Base-by-base conservation (phyloP, 2,888 invertebrate genomes). In the Aelia acuminata region DNA sequence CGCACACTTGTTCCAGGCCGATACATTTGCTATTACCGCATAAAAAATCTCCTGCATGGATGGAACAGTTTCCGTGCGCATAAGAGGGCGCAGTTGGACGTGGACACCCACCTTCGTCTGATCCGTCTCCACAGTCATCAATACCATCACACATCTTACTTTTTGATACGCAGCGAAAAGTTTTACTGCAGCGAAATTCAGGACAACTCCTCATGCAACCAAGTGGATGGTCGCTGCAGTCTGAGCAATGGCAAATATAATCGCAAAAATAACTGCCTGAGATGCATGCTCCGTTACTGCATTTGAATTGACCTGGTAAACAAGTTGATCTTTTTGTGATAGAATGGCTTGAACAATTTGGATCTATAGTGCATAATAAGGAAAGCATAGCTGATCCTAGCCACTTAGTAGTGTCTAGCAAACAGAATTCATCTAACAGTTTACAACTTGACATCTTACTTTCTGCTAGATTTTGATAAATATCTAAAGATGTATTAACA, bases 101-200 rank as follows among this genome's bases (percentile, higher is more conserved):
- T 26, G 31, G 18, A 39, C 85, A 85, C 1, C 35, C 15, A 13
- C 8, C 31, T 70, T 87, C 87, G 48, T 87, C 87, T 35, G 87
- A 87, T 10, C 48, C 48, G 20, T 87, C 87, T 7, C 87, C 70
- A n/a, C 87, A 87, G 4, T 87, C 87, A 10, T 87, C 87, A 43
- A 47, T 22, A 1, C 70, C 87, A 48, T 87, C 18, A n/a, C 87
- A 70, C 2, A 43, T 22, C 31, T 70, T 11, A 22, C 22, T 47
- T 8, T 11, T 26, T 7, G 5, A n/a, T 22, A 87, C 48, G 4
- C 57, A 57, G 26, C 26, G 57, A 57, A 57, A 57, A 3, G 57
- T 57, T 13, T 57, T 26, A 22, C 48, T 63, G 18, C 63, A 70
- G 47, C 35, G 63, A 8, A 63, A 63, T 43, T 20, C 75, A 22